Evolutionary conservation across 2,888 invertebrate genomes (phyloP), one percentile per base, ranked within the genome.

Genomic region (Morinoia aosen): DNA sequence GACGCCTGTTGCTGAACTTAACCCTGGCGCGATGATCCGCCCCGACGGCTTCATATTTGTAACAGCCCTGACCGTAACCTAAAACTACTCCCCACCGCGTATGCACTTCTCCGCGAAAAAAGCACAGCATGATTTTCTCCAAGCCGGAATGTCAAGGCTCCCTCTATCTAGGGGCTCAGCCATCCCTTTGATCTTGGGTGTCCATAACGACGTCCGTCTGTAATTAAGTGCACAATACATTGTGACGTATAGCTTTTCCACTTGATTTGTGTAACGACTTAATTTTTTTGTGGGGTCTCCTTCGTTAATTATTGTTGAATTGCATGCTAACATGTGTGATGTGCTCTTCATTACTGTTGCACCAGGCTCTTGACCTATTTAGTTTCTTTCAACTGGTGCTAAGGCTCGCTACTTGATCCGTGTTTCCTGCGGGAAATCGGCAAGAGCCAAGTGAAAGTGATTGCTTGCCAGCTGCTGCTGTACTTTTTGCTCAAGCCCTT

Each of bases 61-160:
- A 90, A 90, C 90, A 90, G 39, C 90, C 90, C 90, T 90, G 90
- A 90, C 90, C 90, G 90, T 90, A 90, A 90, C 90, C 90, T 90
- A 90, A 90, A 90, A 90, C 90, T 90, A 8, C 40, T 40, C 88
- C 61, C 12, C 33, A 33, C 76, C 19, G 76, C 76, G 33, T 76
- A 14, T 90, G 90, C 19, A 90, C 90, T 90, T 90, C 40, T 19
- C 33, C 39, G 12, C n/a, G 40, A 90, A 40, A 90, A 88, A 90
- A 90, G 14, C n/a, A 39, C 90, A 14, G 90, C 48, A 2, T 16
- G 39, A 90, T 90, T 90, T 90, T 90, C 90, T 48, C 90, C 48
- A 7, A 25, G 40, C 16, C 48, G 40, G 90, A 90, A 90, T 90
- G 90, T 90, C 90, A 90, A 90, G 90, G 90, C 90, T 90, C 48